phyloP scores from a whole-genome alignment of 2,888 invertebrate genomes.

The Agonopterix subpropinquella region DNA sequence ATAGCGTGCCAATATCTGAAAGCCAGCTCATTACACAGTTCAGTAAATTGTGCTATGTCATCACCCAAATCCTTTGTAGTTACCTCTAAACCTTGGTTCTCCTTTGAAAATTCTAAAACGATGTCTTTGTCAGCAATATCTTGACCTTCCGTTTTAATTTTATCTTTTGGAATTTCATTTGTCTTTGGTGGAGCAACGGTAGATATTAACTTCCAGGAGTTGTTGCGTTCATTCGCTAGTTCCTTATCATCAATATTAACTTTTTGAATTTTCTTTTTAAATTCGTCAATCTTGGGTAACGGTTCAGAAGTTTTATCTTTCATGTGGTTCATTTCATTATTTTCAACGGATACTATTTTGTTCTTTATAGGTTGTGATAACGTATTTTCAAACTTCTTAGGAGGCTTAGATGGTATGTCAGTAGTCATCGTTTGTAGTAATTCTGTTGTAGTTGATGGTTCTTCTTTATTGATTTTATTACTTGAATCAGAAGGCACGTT shows the following conservation, averaged over 20 bases:
- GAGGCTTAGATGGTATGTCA: neutral
- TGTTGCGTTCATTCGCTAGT: conserved; percentile 49
- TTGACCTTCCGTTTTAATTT: conserved; percentile 42
- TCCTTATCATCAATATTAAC: conserved; percentile 66
- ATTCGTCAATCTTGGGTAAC: conserved; percentile 58
- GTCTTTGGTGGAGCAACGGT: conserved; percentile 70
- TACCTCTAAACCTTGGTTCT: conserved; percentile 83
- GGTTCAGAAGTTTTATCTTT: conserved; percentile 9
- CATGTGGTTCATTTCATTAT: conserved; percentile 3
- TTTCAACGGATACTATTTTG: conserved; percentile 1
- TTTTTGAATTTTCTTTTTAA: conserved; percentile 67
- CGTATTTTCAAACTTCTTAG: neutral
- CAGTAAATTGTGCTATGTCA: conserved; percentile 85
- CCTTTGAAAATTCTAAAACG: conserved; percentile 53
- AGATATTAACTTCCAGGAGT: conserved; percentile 76
- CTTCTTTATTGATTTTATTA: neutral
- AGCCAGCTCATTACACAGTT: conserved; percentile 89
- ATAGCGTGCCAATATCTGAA: conserved; percentile 88
- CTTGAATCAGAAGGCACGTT: neutral
- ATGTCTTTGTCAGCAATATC: conserved; percentile 52
- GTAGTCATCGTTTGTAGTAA: too few species aligned
- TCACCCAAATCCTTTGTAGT: conserved; percentile 82
- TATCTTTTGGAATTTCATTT: conserved; percentile 53
- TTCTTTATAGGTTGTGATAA: neutral
- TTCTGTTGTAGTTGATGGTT: too few species aligned